Evolutionary conservation across 2,797 vertebrate genomes (phyloP).

Genomic region (Malurus leucopterus): DNA sequence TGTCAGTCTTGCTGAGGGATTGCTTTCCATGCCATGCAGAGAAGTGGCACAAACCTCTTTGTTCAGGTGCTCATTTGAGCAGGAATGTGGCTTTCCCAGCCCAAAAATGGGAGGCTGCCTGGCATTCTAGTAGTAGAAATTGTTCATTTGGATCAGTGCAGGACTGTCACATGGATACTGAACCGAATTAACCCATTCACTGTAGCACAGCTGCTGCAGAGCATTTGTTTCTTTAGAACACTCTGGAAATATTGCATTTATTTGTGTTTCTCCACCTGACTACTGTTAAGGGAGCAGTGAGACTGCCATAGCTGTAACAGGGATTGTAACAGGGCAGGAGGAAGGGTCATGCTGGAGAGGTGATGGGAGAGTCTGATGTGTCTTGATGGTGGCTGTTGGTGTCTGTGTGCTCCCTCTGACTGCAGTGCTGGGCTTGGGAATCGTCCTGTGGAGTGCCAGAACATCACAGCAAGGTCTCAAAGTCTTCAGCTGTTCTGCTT

Average conservation of each 20-base stretch:
- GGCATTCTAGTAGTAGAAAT: not conserved
- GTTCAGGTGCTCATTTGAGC: not conserved
- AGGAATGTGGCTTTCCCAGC: not conserved
- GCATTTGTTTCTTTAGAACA: not conserved
- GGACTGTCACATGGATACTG: not conserved
- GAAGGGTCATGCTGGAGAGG: not conserved
- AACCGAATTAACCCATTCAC: not conserved
- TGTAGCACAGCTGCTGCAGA: not conserved
- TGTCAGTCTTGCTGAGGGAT: slow-evolving; percentile 1
- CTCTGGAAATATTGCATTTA: not conserved
- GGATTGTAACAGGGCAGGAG: not conserved
- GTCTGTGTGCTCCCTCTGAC: not conserved
- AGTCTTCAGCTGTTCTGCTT: not conserved
- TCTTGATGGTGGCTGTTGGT: not conserved
- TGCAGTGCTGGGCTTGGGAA: not conserved
- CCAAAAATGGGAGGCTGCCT: not conserved
- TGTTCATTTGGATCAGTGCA: not conserved
- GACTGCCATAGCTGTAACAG: not conserved
- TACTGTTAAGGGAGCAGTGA: not conserved
- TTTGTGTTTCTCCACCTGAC: not conserved
- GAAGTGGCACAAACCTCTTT: slow-evolving; percentile 1
- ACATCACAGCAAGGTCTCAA: not conserved
- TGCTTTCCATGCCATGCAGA: not conserved
- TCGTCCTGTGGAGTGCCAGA: not conserved
- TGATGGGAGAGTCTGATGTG: fast-evolving